phyloP scores from a whole-genome alignment of 2,797 vertebrate species.

The Schizopygopsis pylzovi region DNA sequence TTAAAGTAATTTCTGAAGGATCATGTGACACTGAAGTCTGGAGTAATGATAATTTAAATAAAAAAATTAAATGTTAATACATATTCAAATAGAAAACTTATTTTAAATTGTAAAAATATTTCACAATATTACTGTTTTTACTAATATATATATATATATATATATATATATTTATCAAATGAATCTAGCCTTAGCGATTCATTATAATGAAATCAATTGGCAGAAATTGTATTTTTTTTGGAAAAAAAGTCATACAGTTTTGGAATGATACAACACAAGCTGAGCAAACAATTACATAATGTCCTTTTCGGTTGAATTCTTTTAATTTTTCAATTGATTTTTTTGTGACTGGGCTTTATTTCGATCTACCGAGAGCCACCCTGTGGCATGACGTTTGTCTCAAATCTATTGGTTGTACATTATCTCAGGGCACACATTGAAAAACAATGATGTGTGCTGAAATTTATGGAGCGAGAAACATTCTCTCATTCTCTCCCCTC shows the following conservation, averaged over 20 bases:
- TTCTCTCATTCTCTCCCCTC: conserved; percentile 19
- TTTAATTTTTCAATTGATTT: background rate
- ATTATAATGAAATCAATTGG: background rate
- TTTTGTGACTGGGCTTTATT: background rate
- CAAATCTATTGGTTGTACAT: conserved; percentile 34
- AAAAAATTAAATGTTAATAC: background rate
- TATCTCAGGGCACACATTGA: conserved; percentile 22
- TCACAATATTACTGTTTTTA: background rate
- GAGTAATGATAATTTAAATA: no score
- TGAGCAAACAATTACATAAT: background rate
- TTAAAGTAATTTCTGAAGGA: background rate
- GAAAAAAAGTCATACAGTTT: background rate
- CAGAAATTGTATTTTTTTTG: background rate
- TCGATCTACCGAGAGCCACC: background rate
- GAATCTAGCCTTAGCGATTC: background rate
- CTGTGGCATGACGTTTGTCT: background rate
- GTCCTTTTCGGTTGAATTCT: background rate
- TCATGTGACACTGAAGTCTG: background rate
- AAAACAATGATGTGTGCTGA: conserved; percentile 43
- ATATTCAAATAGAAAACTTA: background rate
- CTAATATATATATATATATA: background rate
- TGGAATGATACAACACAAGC: background rate
- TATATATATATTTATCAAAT: background rate
- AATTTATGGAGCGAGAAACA: conserved; percentile 27
- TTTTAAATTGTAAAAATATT: background rate